Evolutionary conservation across 2,888 invertebrate genomes (phyloP).

Genomic region (Chalcosyrphus nemorum): DNA sequence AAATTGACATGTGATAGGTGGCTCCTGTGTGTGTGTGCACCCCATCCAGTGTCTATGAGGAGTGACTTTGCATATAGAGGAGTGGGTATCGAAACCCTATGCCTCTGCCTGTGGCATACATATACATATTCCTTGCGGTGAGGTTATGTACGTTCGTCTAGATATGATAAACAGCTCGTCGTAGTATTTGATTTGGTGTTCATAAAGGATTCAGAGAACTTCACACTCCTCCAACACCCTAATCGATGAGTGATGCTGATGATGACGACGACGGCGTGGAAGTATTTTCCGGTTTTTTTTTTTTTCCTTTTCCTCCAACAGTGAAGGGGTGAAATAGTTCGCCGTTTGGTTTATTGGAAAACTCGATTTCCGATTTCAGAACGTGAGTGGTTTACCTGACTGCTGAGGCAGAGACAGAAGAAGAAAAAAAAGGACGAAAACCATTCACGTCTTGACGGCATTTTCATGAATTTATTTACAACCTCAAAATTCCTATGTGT

Average conservation of each 20-base stretch:
- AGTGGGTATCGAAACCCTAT: not conserved
- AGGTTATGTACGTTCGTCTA: conserved; percentile 46
- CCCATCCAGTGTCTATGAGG: too few relatives aligned
- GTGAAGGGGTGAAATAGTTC: conserved; percentile 25
- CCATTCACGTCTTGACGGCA: conserved; percentile 26
- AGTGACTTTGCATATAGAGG: conserved; percentile 10
- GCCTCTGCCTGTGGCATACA: too few relatives aligned
- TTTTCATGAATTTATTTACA: conserved; percentile 59
- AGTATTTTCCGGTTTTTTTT: conserved; percentile 34
- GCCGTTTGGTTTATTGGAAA: conserved; percentile 61
- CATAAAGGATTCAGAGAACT: conserved; percentile 43
- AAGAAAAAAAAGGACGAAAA: not conserved
- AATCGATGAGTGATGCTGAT: conserved; percentile 46
- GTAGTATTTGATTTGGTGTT: conserved; percentile 67
- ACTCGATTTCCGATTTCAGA: conserved; percentile 66
- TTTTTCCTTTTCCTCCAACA: not conserved
- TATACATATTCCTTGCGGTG: conserved; percentile 12
- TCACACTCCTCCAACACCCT: not conserved
- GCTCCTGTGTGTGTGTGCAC: too few relatives aligned
- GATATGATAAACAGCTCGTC: conserved; percentile 63
- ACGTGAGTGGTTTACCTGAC: conserved; percentile 67
- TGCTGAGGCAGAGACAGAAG: not conserved
- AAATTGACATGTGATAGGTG: conserved; percentile 60
- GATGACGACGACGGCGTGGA: conserved; percentile 56
- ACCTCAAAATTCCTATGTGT: conserved; percentile 26